Evolutionary conservation across 2,113 vertebrate species (phyloP).

Genomic region (Pterocles burchelli): DNA sequence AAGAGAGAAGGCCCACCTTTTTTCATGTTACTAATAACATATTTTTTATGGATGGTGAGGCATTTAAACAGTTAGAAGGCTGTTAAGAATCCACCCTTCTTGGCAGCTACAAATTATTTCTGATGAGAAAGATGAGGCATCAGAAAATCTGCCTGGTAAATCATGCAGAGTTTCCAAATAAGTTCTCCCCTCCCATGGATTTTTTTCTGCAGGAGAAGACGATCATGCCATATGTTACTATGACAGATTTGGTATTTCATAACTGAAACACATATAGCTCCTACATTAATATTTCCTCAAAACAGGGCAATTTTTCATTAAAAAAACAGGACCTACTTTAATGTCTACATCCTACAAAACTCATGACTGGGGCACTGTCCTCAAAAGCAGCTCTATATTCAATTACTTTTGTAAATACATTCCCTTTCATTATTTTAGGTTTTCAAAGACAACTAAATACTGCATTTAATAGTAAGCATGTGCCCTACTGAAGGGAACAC

Average conservation of each 20-base stretch:
- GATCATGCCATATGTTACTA: constrained; percentile 42
- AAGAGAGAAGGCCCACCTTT: not conserved
- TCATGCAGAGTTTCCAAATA: constrained; percentile 57
- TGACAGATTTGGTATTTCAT: constrained; percentile 42
- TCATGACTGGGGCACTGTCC: not conserved
- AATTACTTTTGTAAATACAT: constrained; percentile 55
- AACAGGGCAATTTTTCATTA: not conserved
- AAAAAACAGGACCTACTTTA: not conserved
- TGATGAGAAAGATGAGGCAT: constrained; percentile 39
- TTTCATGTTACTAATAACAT: not conserved
- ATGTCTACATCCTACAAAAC: not conserved
- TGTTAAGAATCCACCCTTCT: not conserved
- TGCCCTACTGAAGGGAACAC: constrained; percentile 58
- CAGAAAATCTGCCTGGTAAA: constrained; percentile 48
- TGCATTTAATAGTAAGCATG: constrained; percentile 63
- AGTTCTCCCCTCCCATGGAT: constrained; percentile 45
- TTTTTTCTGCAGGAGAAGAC: constrained; percentile 44
- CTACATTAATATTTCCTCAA: constrained; percentile 25
- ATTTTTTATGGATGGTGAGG: not conserved
- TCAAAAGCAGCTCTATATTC: constrained; percentile 27
- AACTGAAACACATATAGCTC: constrained; percentile 21
- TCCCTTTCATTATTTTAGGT: constrained; percentile 56
- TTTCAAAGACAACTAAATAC: constrained; percentile 72
- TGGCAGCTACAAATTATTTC: constrained; percentile 37
- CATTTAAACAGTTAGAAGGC: constrained; percentile 14